Conservation (phyloP, 2,113 vertebrate genomes). For the Alosa alosa region DNA sequence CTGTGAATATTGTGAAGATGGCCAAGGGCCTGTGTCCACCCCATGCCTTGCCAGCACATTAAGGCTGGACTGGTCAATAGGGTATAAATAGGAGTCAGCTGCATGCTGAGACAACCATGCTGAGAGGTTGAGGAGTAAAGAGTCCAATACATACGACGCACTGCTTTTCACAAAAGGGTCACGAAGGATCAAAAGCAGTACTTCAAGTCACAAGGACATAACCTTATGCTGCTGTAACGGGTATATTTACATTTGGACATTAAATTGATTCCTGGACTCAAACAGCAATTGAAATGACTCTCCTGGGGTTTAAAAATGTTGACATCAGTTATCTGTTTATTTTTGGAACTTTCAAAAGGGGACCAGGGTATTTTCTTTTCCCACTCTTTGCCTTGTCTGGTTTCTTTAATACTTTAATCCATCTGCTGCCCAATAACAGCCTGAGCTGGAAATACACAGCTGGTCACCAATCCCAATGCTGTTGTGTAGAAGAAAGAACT, state of each 20-base stretch:
- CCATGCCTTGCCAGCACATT: background rate
- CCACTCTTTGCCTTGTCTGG: constrained; percentile 7
- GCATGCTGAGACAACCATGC: background rate
- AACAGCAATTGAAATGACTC: background rate
- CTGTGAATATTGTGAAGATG: background rate
- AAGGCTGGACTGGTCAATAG: constrained; percentile 8
- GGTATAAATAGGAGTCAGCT: background rate
- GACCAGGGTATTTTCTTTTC: background rate
- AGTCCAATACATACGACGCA: background rate
- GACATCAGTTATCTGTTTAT: background rate
- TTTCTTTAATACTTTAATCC: constrained; percentile 17
- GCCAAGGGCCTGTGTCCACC: background rate
- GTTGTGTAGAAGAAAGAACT: background rate
- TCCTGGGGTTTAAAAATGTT: background rate
- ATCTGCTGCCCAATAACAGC: background rate
- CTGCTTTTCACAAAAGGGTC: background rate
- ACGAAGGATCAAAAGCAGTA: background rate
- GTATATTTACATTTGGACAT: background rate
- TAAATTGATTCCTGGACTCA: background rate
- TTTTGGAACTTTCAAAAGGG: background rate
- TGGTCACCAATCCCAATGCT: background rate
- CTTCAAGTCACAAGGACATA: no score
- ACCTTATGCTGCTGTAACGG: background rate
- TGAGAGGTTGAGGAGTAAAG: background rate
- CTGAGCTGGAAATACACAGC: background rate